Base-by-base conservation (phyloP, 2,113 vertebrate genomes). In the Himantopus leucocephalus region DNA sequence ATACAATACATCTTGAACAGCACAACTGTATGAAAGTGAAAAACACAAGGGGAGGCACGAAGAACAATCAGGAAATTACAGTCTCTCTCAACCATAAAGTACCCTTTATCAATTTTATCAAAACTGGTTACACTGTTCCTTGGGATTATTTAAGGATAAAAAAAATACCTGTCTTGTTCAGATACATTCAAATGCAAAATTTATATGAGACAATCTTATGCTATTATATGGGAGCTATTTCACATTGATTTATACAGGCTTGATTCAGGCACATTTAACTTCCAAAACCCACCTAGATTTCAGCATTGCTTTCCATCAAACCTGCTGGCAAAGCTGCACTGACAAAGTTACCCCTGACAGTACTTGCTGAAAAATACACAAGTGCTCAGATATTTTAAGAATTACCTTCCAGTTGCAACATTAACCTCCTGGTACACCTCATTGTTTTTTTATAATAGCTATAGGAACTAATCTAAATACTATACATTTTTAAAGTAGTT, bases 1-100 rank as follows among this genome's bases (percentile, higher is more conserved):
- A 98, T 86, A 95, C 96, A 91, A 94, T 92, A 56, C 80, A 68
- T 88, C 85, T 88, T 75, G 64, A 97, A 76, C 72, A 62, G 80
- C 60, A 35, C 71, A 96, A 95, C 92, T 62, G 78, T 76, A 77
- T 59, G 56, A 86, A 95, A 92, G 78, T 50, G 80, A 92, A 91
- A 95, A 95, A 85, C 92, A 85, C 95, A 77, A 91, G 89, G 91
- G 95, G 92, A 95, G 66, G 84, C 77, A 80, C 5, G 53, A 91
- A 77, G 90, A 95, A 95, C 94, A 85, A 94, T 88, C 94, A 93
- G 91, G 90, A 96, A 96, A 97, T 94, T 82, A 96, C 92, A 87
- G 76, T 70, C 82, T 87, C 82, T 94, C 90, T 94, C 88, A 92
- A 78, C 87, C 77, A 95, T 89, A 97, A 94, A 96, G 73, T n/a